Base-by-base conservation (phyloP, 2,113 vertebrate genomes). In the Ellobius talpinus region DNA sequence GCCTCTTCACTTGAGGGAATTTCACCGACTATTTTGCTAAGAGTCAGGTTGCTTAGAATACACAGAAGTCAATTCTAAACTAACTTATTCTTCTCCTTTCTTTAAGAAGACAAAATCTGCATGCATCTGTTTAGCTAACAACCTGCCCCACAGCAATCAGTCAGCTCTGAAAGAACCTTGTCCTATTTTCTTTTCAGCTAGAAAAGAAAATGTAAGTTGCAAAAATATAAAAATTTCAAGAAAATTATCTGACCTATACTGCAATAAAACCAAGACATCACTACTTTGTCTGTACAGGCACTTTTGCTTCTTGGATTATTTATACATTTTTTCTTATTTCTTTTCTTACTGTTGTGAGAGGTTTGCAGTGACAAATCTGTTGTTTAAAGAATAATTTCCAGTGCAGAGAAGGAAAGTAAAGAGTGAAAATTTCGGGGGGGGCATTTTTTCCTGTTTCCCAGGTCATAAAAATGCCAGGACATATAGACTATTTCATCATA, bases 281-380 rank as follows among this genome's bases (percentile, higher is more conserved):
- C 4, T 78, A 65, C 16, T 86, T 93, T 87, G 33, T 73, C 42
- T 82, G 29, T 78, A 23, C 52, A 47, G 89, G 66, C 66, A 91
- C 58, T 93, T 96, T 96, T 96, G 21, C n/a, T 85, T 88, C 50
- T 81, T 23, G 87, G 77, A 72, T 92, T 36, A 85, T 77, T 89
- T 93, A 76, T 14, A 88, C 68, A 52, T 26, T 92, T 81, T 95
- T 93, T 16, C 10, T 26, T 92, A 81, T 95, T 93, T 16, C 10
- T 31, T 94, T 89, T 61, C 10, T 94, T 93, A 88, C 85, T 94
- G 58, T 86, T 88, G 89, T 88, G 74, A 52, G 36, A 91, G 42
- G 42, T 76, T 87, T 87, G 58, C 14, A 77, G 45, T 3, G 10
- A 82, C 81, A 93, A 88, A 96, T 94, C 39, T 36, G 12, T 91